Evolutionary conservation across 2,113 vertebrate species (phyloP), one percentile per base, ranked within the genome.

Genomic region (Dicentrarchus labrax): DNA sequence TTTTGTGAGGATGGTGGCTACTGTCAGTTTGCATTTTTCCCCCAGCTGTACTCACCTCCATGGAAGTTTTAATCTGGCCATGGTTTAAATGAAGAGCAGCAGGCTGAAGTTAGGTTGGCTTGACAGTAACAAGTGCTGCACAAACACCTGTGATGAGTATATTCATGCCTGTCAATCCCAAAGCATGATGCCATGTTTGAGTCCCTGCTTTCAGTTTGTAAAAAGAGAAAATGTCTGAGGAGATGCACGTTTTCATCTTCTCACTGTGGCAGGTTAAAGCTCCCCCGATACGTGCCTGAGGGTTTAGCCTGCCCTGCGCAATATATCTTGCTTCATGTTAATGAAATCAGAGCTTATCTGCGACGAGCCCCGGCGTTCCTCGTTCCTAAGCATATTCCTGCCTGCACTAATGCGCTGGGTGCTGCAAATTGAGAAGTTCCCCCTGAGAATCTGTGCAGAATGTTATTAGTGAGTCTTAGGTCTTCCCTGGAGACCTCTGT

Each of bases 281-380:
- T 54, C 47, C 78, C 45, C 19, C 5, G 17, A 72, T 83, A 48
- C 0, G 51, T 36, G 66, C 81, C 30, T 82, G 69, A 80, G 80
- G 85, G 70, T 76, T 88, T 60, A 83, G 77, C 69, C 72, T 64
- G 24, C 8, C 51, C 70, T 68, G 39, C 50, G 36, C 64, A 68
- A 78, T 90, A 53, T 72, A 48, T 83, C 78, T 80, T 50, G 56
- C 76, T 67, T 61, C 48, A 6, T 22, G 43, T 84, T 86, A 89
- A 89, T 90, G 47, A 90, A 90, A 85, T 92, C 60, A 69, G 51
- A 5, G 79, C 85, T 89, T 86, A 87, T 90, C 86, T 84, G 66
- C 43, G 15, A 67, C 11, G 8, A 7, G 47, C 65, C 24, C 47
- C 0, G 21, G 48, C 41, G 5, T 78, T 71, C 62, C 47, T 68